Conservation (phyloP, 2,888 invertebrate genomes). For the Uropetala carovei region DNA sequence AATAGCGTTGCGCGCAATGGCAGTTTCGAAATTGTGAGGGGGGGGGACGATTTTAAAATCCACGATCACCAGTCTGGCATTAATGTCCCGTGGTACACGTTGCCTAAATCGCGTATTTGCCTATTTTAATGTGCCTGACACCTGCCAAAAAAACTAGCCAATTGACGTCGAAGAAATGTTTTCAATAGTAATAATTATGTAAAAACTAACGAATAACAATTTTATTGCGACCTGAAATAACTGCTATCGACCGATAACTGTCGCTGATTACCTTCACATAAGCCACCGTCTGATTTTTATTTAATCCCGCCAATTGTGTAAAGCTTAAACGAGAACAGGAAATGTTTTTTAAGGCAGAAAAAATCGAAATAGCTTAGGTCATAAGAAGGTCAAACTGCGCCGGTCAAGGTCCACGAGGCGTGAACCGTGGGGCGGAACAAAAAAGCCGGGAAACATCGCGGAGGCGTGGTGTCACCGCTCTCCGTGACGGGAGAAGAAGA, state of each 20-base stretch:
- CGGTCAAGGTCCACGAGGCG: slow-evolving; percentile 53
- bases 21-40: too few relatives aligned
- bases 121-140: too few relatives aligned
- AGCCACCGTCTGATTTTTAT: neutral
- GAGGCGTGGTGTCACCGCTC: slow-evolving; percentile 8
- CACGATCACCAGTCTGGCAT: too few relatives aligned
- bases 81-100: too few relatives aligned
- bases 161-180: too few relatives aligned
- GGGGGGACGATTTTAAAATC: too few relatives aligned
- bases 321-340: neutral
- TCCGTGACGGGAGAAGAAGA: slow-evolving; percentile 37
- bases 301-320: neutral
- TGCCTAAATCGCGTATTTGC: too few relatives aligned
- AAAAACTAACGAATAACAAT: too few relatives aligned
- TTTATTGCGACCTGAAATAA: too few relatives aligned
- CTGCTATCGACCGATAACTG: neutral
- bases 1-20: too few relatives aligned
- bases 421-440: slow-evolving; percentile 31
- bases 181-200: too few relatives aligned
- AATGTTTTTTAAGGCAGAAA: neutral
- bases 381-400: neutral
- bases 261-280: neutral
- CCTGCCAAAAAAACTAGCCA: too few relatives aligned
- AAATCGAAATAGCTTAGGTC: slow-evolving; percentile 21
- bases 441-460: neutral